Conservation (phyloP, 2,113 vertebrate genomes). For the Hemiscyllium ocellatum region DNA sequence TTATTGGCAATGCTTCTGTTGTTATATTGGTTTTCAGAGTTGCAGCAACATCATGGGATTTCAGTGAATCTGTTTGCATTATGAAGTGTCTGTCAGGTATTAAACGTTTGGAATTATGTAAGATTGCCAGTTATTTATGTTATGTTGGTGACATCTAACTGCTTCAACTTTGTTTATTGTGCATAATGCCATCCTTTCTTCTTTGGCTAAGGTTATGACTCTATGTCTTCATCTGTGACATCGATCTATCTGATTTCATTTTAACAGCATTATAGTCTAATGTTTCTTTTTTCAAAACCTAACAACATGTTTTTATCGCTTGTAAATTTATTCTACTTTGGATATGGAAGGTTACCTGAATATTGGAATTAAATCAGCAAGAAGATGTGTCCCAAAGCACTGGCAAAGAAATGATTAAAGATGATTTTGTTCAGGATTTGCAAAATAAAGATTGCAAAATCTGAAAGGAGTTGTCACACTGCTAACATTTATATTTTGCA, state of each 20-base stretch:
- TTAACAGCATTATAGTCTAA: background rate
- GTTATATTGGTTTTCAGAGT: background rate
- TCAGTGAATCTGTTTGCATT: background rate
- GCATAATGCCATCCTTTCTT: background rate
- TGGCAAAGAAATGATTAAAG: conserved; percentile 27
- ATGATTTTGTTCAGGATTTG: background rate
- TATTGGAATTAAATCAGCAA: conserved; percentile 12
- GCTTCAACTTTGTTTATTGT: background rate
- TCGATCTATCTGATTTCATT: conserved; percentile 11
- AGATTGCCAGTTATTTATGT: background rate
- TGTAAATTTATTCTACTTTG: background rate
- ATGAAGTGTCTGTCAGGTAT: background rate
- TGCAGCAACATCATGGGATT: too few relatives aligned
- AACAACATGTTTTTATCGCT: background rate
- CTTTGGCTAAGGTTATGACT: background rate
- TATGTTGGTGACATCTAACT: background rate
- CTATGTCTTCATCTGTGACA: background rate
- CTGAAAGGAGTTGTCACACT: background rate
- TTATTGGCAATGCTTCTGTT: background rate
- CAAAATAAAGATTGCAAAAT: conserved; percentile 12
- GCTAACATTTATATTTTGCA: background rate
- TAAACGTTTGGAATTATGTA: background rate
- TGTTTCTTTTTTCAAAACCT: background rate
- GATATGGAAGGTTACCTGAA: background rate
- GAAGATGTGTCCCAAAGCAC: background rate